phyloP scores from a whole-genome alignment of 2,888 invertebrate genomes.

The Calameuta filiformis region DNA sequence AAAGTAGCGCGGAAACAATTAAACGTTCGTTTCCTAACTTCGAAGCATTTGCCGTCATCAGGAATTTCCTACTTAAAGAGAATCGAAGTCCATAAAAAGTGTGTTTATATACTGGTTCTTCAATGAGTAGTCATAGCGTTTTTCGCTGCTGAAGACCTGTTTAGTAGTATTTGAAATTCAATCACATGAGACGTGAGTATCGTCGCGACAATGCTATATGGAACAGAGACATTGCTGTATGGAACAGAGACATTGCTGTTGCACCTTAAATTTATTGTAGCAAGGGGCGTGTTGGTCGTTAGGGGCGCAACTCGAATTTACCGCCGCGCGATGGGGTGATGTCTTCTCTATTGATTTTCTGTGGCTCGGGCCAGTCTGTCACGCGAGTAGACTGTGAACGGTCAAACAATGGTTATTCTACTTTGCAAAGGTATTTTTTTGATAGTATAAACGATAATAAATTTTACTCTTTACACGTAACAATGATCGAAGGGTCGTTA shows the following conservation, averaged over 20 bases:
- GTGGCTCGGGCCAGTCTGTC: conserved; percentile 38
- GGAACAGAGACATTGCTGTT: background rate
- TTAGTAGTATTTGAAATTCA: background rate
- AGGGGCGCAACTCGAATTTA: conserved; percentile 29
- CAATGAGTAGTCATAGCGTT: background rate
- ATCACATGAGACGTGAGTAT: background rate
- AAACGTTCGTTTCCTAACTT: background rate
- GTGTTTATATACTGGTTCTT: background rate
- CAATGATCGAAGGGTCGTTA: background rate
- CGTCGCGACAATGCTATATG: background rate
- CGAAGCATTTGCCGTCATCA: background rate
- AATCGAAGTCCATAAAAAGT: background rate
- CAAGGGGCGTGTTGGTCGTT: background rate
- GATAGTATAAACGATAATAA: background rate
- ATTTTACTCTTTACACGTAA: background rate
- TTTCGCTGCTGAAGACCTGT: background rate
- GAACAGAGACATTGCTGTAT: background rate
- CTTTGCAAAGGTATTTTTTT: conserved; percentile 49
- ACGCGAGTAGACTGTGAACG: conserved; percentile 34
- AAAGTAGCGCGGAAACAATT: background rate
- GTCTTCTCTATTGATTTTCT: conserved; percentile 45
- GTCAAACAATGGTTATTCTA: conserved; percentile 50
- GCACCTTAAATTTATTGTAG: background rate
- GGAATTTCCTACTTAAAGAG: background rate
- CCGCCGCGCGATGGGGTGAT: conserved; percentile 38